Conservation (phyloP, 2,888 invertebrate genomes). For the Gari tellinella region DNA sequence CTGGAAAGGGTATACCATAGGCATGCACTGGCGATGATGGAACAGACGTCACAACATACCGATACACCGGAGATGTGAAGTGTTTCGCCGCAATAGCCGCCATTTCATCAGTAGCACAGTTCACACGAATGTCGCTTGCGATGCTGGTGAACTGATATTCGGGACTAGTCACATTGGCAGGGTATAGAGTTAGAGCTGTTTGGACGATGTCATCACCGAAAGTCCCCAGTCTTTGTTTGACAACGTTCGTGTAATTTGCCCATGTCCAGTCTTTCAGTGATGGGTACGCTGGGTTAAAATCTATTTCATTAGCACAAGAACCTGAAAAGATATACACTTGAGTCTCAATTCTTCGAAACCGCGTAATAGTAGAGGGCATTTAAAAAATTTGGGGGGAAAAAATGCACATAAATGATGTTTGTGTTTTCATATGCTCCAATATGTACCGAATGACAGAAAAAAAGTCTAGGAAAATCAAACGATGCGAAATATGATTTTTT, state of each 20-base stretch:
- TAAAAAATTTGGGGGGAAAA: no score
- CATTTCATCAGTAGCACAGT: conserved; percentile 73
- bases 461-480: no score
- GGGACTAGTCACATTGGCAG: conserved; percentile 56
- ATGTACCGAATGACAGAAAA: no score
- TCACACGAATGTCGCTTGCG: conserved; percentile 77
- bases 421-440: no score
- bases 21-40: conserved; percentile 69
- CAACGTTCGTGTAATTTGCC: conserved; percentile 71
- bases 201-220: conserved; percentile 66
- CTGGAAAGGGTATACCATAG: conserved; percentile 50
- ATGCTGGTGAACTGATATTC: conserved; percentile 77
- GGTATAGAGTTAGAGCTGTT: conserved; percentile 65
- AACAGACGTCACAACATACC: conserved; percentile 70
- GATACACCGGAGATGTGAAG: conserved; percentile 67
- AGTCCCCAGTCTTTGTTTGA: conserved; percentile 68
- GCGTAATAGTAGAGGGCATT: no score
- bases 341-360: no score
- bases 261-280: conserved; percentile 74
- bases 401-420: no score
- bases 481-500: no score
- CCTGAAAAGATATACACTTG: conserved; percentile 49
- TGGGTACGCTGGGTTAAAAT: conserved; percentile 65
- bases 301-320: conserved; percentile 76
- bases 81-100: conserved; percentile 53